Evolutionary conservation across 2,888 invertebrate species (phyloP).

Genomic region (Terebella lapidaria): DNA sequence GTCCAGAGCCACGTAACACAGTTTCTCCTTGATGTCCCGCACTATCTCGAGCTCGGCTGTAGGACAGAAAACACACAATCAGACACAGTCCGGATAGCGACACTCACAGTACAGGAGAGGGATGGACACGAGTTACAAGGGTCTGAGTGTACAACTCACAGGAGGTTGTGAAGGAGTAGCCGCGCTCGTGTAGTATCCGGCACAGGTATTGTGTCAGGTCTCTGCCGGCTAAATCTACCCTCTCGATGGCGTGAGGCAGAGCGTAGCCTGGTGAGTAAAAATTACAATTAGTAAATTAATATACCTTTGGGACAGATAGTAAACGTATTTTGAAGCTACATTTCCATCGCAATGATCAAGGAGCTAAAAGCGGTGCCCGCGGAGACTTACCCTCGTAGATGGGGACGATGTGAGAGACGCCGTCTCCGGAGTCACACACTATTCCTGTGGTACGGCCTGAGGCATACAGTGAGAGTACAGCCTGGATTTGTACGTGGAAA

Average conservation of each 20-base stretch:
- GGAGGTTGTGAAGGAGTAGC: conserved; percentile 52
- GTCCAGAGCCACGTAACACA: conserved; percentile 87
- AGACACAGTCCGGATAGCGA: no score
- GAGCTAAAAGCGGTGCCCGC: no score
- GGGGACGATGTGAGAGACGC: conserved; percentile 24
- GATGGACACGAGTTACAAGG: no score
- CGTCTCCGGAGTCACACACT: conserved; percentile 33
- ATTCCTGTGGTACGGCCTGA: conserved; percentile 67
- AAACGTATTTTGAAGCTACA: no score
- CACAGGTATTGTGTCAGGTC: conserved; percentile 18
- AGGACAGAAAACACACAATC: no score
- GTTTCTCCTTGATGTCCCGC: conserved; percentile 88
- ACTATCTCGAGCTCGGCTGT: conserved; percentile 74
- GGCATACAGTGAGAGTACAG: conserved; percentile 33
- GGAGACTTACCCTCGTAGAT: no score
- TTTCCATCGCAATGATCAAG: no score
- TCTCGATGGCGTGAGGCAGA: conserved; percentile 29
- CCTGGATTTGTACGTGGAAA: conserved; percentile 31
- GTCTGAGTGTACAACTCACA: no score
- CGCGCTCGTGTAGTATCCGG: conserved; percentile 41
- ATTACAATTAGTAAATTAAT: no score
- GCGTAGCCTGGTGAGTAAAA: no score
- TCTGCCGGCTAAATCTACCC: conserved; percentile 1
- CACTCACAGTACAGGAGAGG: no score
- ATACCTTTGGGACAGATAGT: no score